Conservation (phyloP, 2,888 invertebrate genomes). For the Tetramorium bicarinatum region DNA sequence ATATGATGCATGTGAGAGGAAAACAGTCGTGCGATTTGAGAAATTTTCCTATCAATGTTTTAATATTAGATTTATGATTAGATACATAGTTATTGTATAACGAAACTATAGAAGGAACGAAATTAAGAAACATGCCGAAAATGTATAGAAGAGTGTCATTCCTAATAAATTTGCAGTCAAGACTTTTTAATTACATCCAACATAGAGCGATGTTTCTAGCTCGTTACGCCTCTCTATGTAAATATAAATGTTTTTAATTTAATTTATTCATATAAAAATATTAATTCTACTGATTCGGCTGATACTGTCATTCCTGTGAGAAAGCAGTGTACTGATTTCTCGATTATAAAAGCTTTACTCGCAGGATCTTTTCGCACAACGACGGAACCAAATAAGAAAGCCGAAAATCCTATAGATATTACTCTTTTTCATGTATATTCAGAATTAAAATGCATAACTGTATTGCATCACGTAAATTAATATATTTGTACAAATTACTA, state of each 20-base stretch:
- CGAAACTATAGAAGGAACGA: neutral
- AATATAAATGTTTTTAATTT: slow-evolving; percentile 30
- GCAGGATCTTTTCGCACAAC: neutral
- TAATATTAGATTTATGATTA: slow-evolving; percentile 12
- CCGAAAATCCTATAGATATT: neutral
- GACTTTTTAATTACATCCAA: neutral
- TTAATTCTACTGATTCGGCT: neutral
- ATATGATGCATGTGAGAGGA: neutral
- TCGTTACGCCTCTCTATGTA: neutral
- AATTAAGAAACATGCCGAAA: neutral
- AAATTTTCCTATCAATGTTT: slow-evolving; percentile 9
- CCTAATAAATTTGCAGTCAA: neutral
- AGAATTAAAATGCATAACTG: slow-evolving; percentile 11
- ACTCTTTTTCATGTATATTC: neutral
- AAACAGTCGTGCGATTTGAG: neutral
- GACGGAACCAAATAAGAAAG: neutral
- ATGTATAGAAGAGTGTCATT: neutral
- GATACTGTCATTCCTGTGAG: neutral
- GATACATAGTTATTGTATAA: neutral
- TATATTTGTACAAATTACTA: slow-evolving; percentile 28
- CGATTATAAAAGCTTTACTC: neutral
- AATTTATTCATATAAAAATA: slow-evolving; percentile 5
- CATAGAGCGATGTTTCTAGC: neutral
- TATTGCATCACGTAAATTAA: slow-evolving; percentile 17
- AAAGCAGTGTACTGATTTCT: neutral